These are phyloP conservation scores for Pleuronectes platessa DNA, from an alignment of 2,113 vertebrate species.

Conservation along the genomic window DNA sequence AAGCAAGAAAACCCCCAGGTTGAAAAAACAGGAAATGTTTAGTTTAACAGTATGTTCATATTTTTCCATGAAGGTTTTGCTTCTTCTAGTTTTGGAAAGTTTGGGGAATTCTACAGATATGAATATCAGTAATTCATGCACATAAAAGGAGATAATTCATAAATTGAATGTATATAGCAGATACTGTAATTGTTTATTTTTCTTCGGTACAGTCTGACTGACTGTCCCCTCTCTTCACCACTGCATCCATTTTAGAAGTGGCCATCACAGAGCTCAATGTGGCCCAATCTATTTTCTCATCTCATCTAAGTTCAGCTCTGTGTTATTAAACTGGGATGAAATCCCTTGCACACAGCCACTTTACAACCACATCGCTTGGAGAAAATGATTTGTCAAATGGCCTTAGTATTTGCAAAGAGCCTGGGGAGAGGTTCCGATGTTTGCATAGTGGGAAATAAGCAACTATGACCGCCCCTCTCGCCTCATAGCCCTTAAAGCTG, in stretches of 20 bases:
- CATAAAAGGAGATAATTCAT: background rate
- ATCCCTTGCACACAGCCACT: slow-evolving; percentile 58
- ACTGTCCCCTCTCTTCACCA: slow-evolving; percentile 8
- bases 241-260: slow-evolving; percentile 22
- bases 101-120: background rate
- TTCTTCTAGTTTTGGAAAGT: background rate
- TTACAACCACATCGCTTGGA: slow-evolving; percentile 54
- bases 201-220: background rate
- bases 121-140: background rate
- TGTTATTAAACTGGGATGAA: slow-evolving; percentile 64
- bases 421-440: slow-evolving; percentile 50
- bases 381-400: slow-evolving; percentile 67
- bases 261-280: slow-evolving; percentile 33
- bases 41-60: too few species aligned
- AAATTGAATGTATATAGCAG: background rate
- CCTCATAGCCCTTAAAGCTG: slow-evolving; percentile 20
- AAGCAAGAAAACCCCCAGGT: too few species aligned
- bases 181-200: background rate
- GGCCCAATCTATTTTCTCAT: slow-evolving; percentile 61
- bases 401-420: slow-evolving; percentile 52
- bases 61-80: background rate
- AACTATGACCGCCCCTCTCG: slow-evolving; percentile 31
- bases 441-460: slow-evolving; percentile 58
- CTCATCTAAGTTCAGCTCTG: slow-evolving; percentile 47
- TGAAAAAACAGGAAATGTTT: too few species aligned